Evolutionary conservation across 2,888 invertebrate species (phyloP).

Genomic region (Cephus runcator): DNA sequence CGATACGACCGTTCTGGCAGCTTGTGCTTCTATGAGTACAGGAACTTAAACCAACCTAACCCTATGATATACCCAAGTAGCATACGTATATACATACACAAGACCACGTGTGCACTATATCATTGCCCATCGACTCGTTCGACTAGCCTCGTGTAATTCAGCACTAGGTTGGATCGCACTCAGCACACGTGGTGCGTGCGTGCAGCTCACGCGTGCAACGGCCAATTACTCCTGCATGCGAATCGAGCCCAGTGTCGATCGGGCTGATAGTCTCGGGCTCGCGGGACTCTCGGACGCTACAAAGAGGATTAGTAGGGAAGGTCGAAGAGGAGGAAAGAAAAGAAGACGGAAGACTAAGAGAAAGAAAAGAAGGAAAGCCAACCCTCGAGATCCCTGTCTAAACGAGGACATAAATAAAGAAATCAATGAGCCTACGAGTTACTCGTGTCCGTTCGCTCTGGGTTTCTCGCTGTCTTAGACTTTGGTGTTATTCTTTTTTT

Average conservation of each 20-base stretch:
- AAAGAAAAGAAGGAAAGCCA: conserved; percentile 7
- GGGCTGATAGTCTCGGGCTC: conserved; percentile 15
- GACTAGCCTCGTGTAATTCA: background rate
- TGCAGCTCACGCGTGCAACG: conserved; percentile 6
- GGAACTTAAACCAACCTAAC: background rate
- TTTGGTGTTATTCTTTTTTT: background rate
- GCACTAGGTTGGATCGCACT: background rate
- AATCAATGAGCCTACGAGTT: background rate
- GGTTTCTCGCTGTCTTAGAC: background rate
- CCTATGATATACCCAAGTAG: background rate
- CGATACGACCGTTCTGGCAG: background rate
- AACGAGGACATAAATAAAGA: background rate
- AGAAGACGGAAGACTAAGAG: background rate
- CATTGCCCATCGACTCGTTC: background rate
- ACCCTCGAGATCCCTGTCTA: background rate
- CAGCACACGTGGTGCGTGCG: background rate
- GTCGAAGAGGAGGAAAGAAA: background rate
- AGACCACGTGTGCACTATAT: background rate
- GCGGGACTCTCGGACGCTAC: conserved; percentile 1
- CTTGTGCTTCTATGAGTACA: background rate
- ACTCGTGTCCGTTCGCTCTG: background rate
- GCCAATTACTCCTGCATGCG: conserved; percentile 16
- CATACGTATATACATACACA: background rate
- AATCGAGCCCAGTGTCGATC: conserved; percentile 22
- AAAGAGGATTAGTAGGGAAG: background rate